phyloP scores from a whole-genome alignment of 2,888 invertebrate genomes.

The Zaprionus bogoriensis region DNA sequence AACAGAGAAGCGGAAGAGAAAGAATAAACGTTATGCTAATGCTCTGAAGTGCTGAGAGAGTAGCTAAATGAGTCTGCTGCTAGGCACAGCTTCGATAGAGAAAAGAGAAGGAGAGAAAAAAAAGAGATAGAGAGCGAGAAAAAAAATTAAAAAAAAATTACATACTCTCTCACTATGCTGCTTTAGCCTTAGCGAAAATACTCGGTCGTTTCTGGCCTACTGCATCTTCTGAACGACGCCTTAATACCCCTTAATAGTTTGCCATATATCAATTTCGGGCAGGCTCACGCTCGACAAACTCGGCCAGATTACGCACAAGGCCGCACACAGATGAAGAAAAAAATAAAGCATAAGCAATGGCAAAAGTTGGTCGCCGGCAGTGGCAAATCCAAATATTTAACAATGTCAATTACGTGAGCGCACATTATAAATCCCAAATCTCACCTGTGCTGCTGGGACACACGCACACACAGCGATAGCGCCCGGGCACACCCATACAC shows the following conservation, averaged over 20 bases:
- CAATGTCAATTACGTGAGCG: conserved; percentile 76
- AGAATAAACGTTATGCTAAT: no score
- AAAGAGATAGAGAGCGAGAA: no score
- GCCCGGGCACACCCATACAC: conserved; percentile 9
- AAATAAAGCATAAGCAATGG: background rate
- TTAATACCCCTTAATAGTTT: background rate
- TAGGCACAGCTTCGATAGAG: no score
- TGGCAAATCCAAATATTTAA: conserved; percentile 72
- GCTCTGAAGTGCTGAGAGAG: no score
- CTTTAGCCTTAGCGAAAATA: no score
- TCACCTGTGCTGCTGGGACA: conserved; percentile 69
- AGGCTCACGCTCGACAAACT: background rate
- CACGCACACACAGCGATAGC: conserved; percentile 9
- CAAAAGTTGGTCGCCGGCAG: conserved; percentile 29
- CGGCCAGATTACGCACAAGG: conserved; percentile 21
- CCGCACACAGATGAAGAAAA: conserved; percentile 3
- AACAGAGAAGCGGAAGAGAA: no score
- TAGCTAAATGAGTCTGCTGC: no score
- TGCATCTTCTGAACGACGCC: no score
- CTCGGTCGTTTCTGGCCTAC: background rate
- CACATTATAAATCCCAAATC: conserved; percentile 77
- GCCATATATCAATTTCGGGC: background rate
- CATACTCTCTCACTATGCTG: no score
- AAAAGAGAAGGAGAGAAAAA: no score
- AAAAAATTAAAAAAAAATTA: no score